These are phyloP conservation scores for Sylvicola cinctus DNA, from an alignment of 2,888 invertebrate genomes.

Conservation along the genomic window DNA sequence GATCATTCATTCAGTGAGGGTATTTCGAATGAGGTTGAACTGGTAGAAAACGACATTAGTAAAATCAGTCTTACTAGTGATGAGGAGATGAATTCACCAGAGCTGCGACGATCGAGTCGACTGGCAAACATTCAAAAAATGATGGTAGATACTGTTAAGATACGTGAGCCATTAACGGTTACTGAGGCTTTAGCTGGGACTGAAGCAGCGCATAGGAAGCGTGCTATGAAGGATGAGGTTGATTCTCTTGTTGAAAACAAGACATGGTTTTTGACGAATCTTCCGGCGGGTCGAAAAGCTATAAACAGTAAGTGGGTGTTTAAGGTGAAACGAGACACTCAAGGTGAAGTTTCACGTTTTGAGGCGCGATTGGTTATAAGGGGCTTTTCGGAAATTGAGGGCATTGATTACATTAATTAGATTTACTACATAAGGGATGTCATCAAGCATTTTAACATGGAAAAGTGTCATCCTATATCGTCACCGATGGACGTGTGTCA, in stretches of 20 bases:
- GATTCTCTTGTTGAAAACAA: constrained; percentile 8
- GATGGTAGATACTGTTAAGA: too few species aligned
- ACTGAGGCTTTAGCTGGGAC: background rate
- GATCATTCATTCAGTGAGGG: too few species aligned
- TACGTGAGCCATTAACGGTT: background rate
- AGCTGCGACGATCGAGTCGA: too few species aligned
- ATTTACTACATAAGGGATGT: background rate
- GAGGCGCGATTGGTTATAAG: constrained; percentile 8
- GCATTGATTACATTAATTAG: constrained; percentile 5
- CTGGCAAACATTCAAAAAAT: too few species aligned
- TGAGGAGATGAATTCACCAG: too few species aligned
- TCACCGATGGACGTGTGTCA: background rate
- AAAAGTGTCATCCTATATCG: background rate
- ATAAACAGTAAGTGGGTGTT: constrained; percentile 4
- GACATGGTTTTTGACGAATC: constrained; percentile 9
- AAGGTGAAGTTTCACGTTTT: constrained; percentile 5
- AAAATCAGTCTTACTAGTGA: too few species aligned
- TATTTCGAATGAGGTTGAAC: too few species aligned
- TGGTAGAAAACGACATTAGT: too few species aligned
- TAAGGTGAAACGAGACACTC: constrained; percentile 1
- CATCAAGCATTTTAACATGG: background rate
- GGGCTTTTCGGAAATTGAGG: constrained; percentile 8
- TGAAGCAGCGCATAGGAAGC: constrained; percentile 7
- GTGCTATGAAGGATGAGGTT: constrained; percentile 12
- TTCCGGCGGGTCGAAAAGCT: constrained; percentile 9